phyloP scores from a whole-genome alignment of 2,113 vertebrate genomes.

The Coreoperca whiteheadi region DNA sequence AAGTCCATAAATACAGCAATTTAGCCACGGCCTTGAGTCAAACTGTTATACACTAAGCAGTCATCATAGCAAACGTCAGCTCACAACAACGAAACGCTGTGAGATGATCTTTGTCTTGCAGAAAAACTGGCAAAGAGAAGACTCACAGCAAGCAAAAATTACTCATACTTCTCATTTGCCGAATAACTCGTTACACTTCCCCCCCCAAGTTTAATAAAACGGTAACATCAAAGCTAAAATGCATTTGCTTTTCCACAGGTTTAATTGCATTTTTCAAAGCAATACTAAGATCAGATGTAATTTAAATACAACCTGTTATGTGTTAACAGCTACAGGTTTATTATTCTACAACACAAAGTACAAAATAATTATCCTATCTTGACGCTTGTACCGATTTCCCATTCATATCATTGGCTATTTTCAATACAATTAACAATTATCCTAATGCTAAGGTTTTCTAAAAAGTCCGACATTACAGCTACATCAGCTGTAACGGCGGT shows the following conservation, averaged over 20 bases:
- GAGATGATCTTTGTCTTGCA: background rate
- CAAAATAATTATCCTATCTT: background rate
- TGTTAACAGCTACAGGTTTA: background rate
- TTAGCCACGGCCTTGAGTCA: background rate
- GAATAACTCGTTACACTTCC: no score
- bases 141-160: no score
- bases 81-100: background rate
- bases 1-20: background rate
- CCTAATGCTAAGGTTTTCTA: no score
- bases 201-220: no score
- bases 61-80: no score
- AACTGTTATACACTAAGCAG: no score
- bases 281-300: background rate
- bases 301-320: no score
- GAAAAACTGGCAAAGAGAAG: no score
- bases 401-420: background rate
- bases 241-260: background rate
- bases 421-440: background rate
- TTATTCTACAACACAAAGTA: background rate
- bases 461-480: background rate
- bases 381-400: background rate
- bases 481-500: background rate
- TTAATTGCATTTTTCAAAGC: background rate
- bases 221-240: background rate
- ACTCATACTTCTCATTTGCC: no score